Base-by-base conservation (phyloP, 2,113 vertebrate genomes). In the Myotis brandtii region DNA sequence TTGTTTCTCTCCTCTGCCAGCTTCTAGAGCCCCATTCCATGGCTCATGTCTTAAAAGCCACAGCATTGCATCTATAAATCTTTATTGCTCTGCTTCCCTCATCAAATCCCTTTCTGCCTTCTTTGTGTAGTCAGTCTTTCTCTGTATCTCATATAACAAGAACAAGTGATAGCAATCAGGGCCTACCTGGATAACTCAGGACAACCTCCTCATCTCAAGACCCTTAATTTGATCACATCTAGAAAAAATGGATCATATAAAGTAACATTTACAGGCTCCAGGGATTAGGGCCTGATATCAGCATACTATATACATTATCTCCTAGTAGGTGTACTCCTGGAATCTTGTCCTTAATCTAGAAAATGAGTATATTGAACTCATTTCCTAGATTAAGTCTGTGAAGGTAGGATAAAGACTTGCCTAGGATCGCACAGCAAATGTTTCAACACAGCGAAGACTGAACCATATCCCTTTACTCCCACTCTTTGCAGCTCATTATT, bases 321-420 rank as follows among this genome's bases (percentile, higher is more conserved):
- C 54, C 30, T 70, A 83, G 89, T 50, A 79, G 18, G 59, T 46
- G 64, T 56, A 9, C 5, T 86, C 27, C 46, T 86, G 27, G 83
- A 89, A 84, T 76, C 27, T 59, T 10, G 37, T 37, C 30, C 8
- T 76, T 92, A 83, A 62, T 66, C 32, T 86, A 59, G 52, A 48
- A 89, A 70, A 93, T 56, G 17, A 79, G 25, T 43, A n/a, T 66
- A 81, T 7, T 40, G 23, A 88, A 85, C 5, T 95, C 48, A 69
- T 85, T 92, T 96, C 37, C 20, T 43, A 87, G 81, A 94, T 89
- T 77, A 95, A 70, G 62, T 81, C 32, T 96, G 67, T 77, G 59
- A 91, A 62, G 62, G 43, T 62, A 73, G 92, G 83, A 93, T 86
- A 89, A 96, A 69, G 92, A 85, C 23, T 62, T 82, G 59, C 81